A percentile compares a stretch with the other conserved stretches of the same genome.
Conservation (phyloP, 2,797 vertebrate species). For the Amblyraja radiata region DNA sequence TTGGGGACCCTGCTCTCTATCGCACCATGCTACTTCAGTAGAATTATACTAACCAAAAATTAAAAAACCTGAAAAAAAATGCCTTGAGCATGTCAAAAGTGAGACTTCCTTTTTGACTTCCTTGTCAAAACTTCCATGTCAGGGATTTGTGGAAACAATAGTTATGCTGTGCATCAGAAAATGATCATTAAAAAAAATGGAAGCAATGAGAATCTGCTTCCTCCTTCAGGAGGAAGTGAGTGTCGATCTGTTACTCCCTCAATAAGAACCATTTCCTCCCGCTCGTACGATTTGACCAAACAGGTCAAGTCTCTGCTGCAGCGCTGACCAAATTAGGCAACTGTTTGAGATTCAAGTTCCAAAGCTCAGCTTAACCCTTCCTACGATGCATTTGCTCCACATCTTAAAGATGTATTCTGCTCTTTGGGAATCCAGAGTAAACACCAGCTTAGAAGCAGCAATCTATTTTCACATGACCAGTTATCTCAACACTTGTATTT, state of each 20-base stretch:
- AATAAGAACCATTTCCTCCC: conserved; percentile 54
- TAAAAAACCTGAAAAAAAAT: neutral
- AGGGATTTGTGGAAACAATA: neutral
- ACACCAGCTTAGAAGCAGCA: neutral
- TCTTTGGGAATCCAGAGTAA: neutral
- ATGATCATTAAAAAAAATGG: neutral
- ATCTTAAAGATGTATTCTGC: neutral
- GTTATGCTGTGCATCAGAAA: conserved; percentile 15
- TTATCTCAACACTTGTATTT: neutral
- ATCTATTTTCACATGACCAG: neutral
- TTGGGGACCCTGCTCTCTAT: neutral
- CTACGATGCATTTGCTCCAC: neutral
- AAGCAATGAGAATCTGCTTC: conserved; percentile 44
- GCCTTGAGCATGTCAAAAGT: neutral
- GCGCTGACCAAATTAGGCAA: conserved; percentile 67
- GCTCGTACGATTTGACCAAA: conserved; percentile 39
- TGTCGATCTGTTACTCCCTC: conserved; percentile 45
- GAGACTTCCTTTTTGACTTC: conserved; percentile 1
- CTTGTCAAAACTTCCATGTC: conserved; percentile 2
- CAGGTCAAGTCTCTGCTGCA: conserved; percentile 47
- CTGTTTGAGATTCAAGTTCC: conserved; percentile 41
- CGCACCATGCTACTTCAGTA: neutral
- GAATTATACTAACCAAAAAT: neutral
- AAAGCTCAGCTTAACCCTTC: neutral
- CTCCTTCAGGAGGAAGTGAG: conserved; percentile 53